A percentile compares a stretch with the other conserved stretches of the same genome.
Evolutionary conservation across 2,888 invertebrate genomes (phyloP).

Genomic region (Corythucha ciliata): DNA sequence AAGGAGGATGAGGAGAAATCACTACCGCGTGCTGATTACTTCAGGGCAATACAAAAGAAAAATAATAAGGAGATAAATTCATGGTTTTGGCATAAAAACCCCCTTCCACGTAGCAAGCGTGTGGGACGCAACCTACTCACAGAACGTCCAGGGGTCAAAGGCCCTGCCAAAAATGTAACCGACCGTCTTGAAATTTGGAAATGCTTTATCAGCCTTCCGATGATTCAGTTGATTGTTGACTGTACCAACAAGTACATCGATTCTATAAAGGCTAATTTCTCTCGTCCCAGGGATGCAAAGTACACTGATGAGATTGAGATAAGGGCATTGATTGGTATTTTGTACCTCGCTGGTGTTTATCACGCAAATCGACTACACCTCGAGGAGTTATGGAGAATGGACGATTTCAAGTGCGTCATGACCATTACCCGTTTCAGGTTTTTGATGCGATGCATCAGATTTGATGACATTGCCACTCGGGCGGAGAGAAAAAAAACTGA

Average conservation of each 20-base stretch:
- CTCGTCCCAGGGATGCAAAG: not conserved
- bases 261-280: not conserved
- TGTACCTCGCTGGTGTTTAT: not conserved
- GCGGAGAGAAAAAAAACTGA: not conserved
- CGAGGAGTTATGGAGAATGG: not conserved
- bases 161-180: too few species aligned
- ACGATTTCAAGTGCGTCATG: conserved; percentile 8
- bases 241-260: conserved; percentile 2
- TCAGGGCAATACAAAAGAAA: too few species aligned
- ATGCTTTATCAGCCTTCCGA: too few species aligned
- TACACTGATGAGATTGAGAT: conserved; percentile 2
- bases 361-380: not conserved
- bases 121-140: too few species aligned
- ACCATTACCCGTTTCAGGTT: not conserved
- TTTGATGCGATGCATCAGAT: not conserved
- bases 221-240: not conserved
- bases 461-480: not conserved
- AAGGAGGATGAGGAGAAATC: too few species aligned
- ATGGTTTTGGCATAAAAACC: too few species aligned
- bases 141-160: too few species aligned
- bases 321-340: not conserved
- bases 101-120: too few species aligned
- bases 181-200: too few species aligned
- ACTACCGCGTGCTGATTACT: too few species aligned
- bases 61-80: too few species aligned